Conservation (phyloP, 2,113 vertebrate genomes). For the Epinephelus fuscoguttatus region DNA sequence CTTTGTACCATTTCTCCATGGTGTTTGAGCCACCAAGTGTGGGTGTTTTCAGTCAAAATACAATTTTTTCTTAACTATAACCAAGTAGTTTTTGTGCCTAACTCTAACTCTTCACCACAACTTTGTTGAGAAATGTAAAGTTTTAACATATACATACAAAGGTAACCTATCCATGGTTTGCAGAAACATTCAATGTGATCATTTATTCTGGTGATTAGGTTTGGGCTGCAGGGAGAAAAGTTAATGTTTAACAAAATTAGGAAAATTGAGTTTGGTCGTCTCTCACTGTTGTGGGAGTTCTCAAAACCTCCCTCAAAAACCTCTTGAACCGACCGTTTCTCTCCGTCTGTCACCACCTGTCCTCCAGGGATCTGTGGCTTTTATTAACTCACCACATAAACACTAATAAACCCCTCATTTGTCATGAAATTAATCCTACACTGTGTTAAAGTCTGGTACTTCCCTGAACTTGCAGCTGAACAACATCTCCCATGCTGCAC, state of each 20-base stretch:
- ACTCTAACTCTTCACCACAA: no score
- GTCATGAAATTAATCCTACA: conserved; percentile 24
- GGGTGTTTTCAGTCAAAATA: no score
- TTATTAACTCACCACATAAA: conserved; percentile 10
- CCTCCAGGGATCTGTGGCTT: conserved; percentile 28
- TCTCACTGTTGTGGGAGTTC: background rate
- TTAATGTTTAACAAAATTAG: background rate
- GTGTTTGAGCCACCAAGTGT: no score
- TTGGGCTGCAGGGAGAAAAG: background rate
- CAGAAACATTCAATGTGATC: no score
- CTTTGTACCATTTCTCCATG: no score
- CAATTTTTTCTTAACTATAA: no score
- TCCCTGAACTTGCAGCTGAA: conserved; percentile 34
- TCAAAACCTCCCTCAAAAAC: conserved; percentile 9
- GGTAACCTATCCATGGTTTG: no score
- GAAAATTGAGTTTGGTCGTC: background rate
- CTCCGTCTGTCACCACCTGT: background rate
- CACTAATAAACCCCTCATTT: conserved; percentile 28
- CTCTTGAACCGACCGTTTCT: background rate
- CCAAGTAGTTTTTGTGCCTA: no score
- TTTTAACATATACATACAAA: no score
- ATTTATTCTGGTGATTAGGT: no score
- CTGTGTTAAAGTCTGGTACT: conserved; percentile 38
- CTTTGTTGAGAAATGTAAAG: no score
- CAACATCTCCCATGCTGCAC: conserved; percentile 4